These are phyloP conservation scores for Neoarius graeffei DNA, from an alignment of 2,113 vertebrate species.

Conservation along the genomic window DNA sequence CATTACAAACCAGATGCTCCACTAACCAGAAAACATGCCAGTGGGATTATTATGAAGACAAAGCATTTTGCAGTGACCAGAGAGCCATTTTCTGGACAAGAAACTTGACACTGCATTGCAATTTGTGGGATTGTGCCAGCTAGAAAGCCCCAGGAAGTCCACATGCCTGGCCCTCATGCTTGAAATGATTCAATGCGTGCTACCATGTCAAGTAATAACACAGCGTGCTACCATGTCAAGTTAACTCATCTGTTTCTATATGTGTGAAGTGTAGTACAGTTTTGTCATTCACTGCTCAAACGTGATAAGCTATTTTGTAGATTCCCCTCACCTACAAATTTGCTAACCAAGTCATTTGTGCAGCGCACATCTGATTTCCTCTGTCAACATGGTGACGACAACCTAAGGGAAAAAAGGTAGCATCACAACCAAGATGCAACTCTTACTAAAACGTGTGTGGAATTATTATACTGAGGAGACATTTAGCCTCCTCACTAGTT, in stretches of 20 bases:
- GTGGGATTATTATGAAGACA: background rate
- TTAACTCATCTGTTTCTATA: background rate
- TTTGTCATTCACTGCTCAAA: background rate
- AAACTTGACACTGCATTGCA: background rate
- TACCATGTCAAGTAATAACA: background rate
- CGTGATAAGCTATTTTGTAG: background rate
- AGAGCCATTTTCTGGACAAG: conserved; percentile 1
- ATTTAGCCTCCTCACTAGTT: background rate
- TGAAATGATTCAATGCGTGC: conserved; percentile 3
- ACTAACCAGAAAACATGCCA: conserved; percentile 7
- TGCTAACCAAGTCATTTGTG: background rate
- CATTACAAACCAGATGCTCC: conserved; percentile 9
- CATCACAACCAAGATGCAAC: background rate
- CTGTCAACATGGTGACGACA: background rate
- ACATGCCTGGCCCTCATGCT: background rate
- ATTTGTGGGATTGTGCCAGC: background rate
- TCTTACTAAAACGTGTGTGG: background rate
- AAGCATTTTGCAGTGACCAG: background rate
- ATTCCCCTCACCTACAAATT: background rate
- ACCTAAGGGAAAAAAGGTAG: background rate
- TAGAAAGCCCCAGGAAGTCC: background rate
- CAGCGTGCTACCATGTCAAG: background rate
- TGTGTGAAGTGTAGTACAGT: background rate
- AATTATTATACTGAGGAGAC: background rate
- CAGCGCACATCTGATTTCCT: background rate